Evolutionary conservation across 2,797 vertebrate species (phyloP).

Genomic region (Falco peregrinus): DNA sequence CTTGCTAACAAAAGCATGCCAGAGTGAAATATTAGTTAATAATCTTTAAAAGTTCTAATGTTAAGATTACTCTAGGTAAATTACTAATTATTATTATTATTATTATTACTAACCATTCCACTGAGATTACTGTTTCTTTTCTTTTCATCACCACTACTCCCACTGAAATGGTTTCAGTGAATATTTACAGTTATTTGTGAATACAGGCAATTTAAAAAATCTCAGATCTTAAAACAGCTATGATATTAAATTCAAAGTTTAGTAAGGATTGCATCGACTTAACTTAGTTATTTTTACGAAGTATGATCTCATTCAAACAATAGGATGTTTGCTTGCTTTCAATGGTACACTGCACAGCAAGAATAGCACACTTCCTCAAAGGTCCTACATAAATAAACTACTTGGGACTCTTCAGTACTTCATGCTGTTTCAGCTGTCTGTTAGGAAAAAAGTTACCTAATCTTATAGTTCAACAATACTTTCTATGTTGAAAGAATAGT

Average conservation of each 20-base stretch:
- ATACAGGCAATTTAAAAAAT: neutral
- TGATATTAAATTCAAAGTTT: neutral
- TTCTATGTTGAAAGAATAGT: neutral
- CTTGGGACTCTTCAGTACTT: neutral
- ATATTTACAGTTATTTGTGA: neutral
- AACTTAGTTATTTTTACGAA: neutral
- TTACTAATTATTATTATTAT: neutral
- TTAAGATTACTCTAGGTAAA: neutral
- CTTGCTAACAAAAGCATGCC: neutral
- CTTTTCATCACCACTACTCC: neutral
- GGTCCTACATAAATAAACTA: neutral
- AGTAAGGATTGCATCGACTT: neutral
- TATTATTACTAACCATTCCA: neutral
- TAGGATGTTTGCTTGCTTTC: constrained; percentile 35
- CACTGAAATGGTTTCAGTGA: neutral
- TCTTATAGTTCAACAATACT: neutral
- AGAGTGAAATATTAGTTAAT: neutral
- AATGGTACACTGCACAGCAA: constrained; percentile 9
- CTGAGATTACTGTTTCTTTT: neutral
- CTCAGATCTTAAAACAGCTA: neutral
- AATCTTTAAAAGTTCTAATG: neutral
- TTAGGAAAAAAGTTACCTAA: neutral
- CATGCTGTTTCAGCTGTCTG: neutral
- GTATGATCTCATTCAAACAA: constrained; percentile 4
- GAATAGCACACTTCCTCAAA: constrained; percentile 26